Conservation (phyloP, 2,888 invertebrate species). For the Eurytoma californica region DNA sequence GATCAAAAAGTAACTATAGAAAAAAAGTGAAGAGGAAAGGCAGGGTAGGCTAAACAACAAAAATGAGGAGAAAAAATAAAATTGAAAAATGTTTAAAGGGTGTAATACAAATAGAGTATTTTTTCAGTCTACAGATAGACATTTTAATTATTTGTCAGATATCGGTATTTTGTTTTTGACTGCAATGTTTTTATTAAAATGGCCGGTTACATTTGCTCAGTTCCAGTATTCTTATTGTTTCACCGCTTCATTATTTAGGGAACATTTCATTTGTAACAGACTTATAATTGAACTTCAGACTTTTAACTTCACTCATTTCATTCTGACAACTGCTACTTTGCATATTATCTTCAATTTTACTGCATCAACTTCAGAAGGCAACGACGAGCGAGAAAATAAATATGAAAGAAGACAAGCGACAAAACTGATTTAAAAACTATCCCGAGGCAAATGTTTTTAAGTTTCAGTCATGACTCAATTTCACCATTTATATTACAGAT, state of each 20-base stretch:
- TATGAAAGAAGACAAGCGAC: slow-evolving; percentile 19
- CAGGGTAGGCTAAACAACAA: background rate
- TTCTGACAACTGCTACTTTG: slow-evolving; percentile 33
- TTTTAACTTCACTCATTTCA: slow-evolving; percentile 25
- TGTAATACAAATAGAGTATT: no score
- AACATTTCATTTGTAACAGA: slow-evolving; percentile 22
- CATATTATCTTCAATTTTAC: slow-evolving; percentile 33
- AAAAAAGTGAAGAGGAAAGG: background rate
- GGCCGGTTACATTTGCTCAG: no score
- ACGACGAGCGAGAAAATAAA: slow-evolving; percentile 22
- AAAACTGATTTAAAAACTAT: slow-evolving; percentile 63
- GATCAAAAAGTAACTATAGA: slow-evolving; percentile 36
- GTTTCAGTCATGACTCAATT: slow-evolving; percentile 63
- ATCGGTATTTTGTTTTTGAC: background rate
- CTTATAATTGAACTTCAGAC: slow-evolving; percentile 29
- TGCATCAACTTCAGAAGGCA: slow-evolving; percentile 1
- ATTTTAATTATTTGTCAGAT: no score
- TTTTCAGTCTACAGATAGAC: no score
- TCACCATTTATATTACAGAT: slow-evolving; percentile 57
- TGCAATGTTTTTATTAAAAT: background rate
- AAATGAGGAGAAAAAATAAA: background rate
- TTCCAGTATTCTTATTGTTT: background rate
- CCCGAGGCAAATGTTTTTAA: slow-evolving; percentile 54
- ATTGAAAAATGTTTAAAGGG: no score
- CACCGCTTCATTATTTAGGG: slow-evolving; percentile 18